Evolutionary conservation across 2,888 invertebrate genomes (phyloP).

Genomic region (Lithophane leautieri): DNA sequence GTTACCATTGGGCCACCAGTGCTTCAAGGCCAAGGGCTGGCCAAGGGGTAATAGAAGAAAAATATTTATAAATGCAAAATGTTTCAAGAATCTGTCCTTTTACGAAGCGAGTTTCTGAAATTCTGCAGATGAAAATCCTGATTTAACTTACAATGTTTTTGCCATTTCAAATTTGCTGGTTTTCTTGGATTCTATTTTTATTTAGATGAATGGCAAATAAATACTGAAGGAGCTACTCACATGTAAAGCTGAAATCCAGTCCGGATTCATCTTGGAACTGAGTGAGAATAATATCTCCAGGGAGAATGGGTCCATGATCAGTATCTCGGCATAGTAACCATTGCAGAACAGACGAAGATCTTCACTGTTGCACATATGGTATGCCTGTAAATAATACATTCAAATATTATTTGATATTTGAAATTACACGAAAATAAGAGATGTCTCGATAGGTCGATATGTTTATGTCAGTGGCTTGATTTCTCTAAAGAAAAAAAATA

Average conservation of each 20-base stretch:
- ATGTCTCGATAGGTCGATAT: background rate
- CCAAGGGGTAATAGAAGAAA: too few species aligned
- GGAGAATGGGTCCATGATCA: conserved; percentile 99
- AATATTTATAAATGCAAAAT: too few species aligned
- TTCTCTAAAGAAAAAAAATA: too few species aligned
- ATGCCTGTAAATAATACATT: conserved; percentile 89
- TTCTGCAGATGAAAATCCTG: too few species aligned
- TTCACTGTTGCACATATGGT: conserved; percentile 95
- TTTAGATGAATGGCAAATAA: background rate
- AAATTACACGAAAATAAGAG: background rate
- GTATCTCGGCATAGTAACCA: conserved; percentile 99
- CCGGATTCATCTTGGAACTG: conserved; percentile 98
- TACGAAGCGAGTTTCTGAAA: too few species aligned
- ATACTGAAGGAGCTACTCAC: conserved; percentile 86
- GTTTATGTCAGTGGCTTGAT: background rate
- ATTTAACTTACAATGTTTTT: too few species aligned
- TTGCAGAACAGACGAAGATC: conserved; percentile 98
- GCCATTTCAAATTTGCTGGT: too few species aligned
- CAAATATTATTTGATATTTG: background rate
- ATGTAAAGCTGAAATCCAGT: conserved; percentile 99
- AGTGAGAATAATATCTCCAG: conserved; percentile 97
- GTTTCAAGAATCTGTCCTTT: too few species aligned
- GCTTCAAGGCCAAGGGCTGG: too few species aligned
- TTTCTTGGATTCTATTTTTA: too few species aligned
- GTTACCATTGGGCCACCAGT: too few species aligned